phyloP scores from a whole-genome alignment of 2,113 vertebrate species.

The Lagenorhynchus albirostris region DNA sequence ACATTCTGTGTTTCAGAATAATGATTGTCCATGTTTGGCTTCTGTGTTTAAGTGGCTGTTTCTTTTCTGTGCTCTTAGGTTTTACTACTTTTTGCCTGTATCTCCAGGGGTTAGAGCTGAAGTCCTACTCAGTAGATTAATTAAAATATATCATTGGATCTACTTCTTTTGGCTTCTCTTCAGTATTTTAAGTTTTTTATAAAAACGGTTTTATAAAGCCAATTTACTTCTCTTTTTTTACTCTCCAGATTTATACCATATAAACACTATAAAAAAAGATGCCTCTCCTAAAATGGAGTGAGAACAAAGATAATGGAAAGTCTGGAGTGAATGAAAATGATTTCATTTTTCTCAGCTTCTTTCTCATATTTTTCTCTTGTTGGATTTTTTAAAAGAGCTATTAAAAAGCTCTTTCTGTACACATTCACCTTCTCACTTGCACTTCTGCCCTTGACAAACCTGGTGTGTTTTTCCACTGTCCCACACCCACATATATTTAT shows the following conservation, averaged over 20 bases:
- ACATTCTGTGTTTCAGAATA: background rate
- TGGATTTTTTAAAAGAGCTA: conserved; percentile 22
- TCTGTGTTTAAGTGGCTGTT: conserved; percentile 11
- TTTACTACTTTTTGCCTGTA: conserved; percentile 43
- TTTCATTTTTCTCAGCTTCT: conserved; percentile 43
- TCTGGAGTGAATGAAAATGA: conserved; percentile 29
- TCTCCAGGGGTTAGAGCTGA: conserved; percentile 34
- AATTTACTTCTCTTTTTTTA: conserved; percentile 34
- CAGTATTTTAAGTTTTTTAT: conserved; percentile 26
- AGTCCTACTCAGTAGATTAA: conserved; percentile 40
- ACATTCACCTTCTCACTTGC: background rate
- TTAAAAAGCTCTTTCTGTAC: conserved; percentile 27
- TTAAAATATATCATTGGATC: background rate
- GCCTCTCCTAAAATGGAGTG: background rate
- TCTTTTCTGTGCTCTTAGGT: conserved; percentile 28
- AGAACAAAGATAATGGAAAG: background rate
- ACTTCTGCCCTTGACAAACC: conserved; percentile 21
- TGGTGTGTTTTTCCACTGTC: conserved; percentile 23
- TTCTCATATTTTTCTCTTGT: conserved; percentile 25
- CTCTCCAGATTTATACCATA: background rate
- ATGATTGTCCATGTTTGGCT: conserved; percentile 28
- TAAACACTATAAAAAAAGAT: conserved; percentile 13
- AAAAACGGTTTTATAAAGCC: conserved; percentile 2
- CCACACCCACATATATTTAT: background rate
- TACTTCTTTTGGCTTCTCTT: conserved; percentile 36